Evolutionary conservation across 2,888 invertebrate species (phyloP).

Genomic region (Lasioglossum oenotherae): DNA sequence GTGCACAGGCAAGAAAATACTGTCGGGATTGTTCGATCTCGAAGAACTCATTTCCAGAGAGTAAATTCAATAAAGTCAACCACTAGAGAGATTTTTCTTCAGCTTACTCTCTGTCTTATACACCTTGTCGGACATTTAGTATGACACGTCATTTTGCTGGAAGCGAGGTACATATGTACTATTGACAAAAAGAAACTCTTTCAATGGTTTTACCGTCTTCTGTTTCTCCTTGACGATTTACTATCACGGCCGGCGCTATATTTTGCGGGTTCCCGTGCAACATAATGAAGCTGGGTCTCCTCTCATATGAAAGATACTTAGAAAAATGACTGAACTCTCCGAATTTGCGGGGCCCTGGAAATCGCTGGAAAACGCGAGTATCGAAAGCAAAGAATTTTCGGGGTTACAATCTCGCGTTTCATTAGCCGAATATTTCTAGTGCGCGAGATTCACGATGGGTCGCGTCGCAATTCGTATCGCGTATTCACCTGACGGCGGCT

Average conservation of each 20-base stretch:
- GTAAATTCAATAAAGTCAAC: neutral
- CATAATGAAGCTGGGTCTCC: too few species aligned
- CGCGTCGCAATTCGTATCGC: neutral
- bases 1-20: neutral
- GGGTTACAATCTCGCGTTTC: neutral
- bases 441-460: neutral
- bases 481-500: neutral
- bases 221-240: too few species aligned
- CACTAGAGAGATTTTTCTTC: neutral
- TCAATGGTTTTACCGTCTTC: too few species aligned
- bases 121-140: neutral
- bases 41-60: neutral
- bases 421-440: neutral
- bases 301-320: too few species aligned
- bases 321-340: too few species aligned
- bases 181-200: neutral
- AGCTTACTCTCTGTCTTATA: neutral
- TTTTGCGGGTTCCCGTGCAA: too few species aligned
- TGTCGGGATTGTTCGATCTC: neutral
- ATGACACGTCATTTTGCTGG: neutral
- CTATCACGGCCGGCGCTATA: too few species aligned
- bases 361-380: neutral
- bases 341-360: too few species aligned
- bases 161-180: neutral
- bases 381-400: neutral